phyloP scores from a whole-genome alignment of 2,797 vertebrate species.

The Rhincodon typus region DNA sequence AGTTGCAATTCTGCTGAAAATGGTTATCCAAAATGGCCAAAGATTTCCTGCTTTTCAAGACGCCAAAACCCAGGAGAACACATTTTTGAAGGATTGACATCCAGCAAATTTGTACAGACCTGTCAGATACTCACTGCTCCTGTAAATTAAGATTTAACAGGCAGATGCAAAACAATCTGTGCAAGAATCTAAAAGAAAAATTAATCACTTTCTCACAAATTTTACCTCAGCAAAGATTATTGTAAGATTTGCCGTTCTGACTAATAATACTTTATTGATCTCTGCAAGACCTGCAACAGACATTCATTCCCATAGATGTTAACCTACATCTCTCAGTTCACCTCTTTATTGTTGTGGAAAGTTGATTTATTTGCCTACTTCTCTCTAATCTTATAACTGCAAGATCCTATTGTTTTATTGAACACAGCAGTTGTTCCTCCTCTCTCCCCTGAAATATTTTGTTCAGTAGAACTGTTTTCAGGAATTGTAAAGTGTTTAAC shows the following conservation, averaged over 20 bases:
- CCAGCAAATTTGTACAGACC: constrained; percentile 1
- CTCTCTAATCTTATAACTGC: not conserved
- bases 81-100: not conserved
- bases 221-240: not conserved
- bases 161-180: constrained; percentile 23
- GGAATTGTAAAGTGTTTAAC: not conserved
- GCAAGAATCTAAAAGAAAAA: not conserved
- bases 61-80: not conserved
- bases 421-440: not conserved
- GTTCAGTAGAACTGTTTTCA: not conserved
- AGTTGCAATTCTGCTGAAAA: not conserved
- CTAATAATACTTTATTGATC: not conserved
- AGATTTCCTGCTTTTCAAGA: not conserved
- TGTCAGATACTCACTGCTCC: not conserved
- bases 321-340: not conserved
- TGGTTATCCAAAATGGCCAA: not conserved
- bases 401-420: not conserved
- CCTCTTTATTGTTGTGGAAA: not conserved
- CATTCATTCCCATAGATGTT: not conserved
- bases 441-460: not conserved
- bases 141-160: constrained; percentile 28
- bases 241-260: not conserved
- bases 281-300: not conserved
- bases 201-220: not conserved
- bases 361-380: not conserved